Evolutionary conservation across 2,888 invertebrate genomes (phyloP), one percentile per base, ranked within the genome.

Genomic region (Fabriciana adippe): DNA sequence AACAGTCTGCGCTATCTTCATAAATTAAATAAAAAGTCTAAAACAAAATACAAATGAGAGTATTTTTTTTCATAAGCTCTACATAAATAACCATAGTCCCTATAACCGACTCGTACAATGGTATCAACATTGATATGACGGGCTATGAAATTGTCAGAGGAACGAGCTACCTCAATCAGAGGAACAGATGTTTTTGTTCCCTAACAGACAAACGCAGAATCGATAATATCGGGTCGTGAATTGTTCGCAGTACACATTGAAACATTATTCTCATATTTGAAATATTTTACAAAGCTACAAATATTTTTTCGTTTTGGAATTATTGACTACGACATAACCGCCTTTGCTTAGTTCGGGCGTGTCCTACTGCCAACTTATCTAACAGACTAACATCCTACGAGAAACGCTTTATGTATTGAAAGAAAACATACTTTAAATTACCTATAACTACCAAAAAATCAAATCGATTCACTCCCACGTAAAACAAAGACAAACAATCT

Each of bases 191-290:
- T 75, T 72, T 68, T 64, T 60, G 64, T 64, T 67, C 50, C 59
- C 60, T 72, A 75, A 70, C 70, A 72, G 66, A 68, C 67, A 71
- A 47, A 72, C 60, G 56, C 41, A 51, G 72, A 72, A 75, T 75
- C 75, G 71, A 75, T 75, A 73, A 67, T 68, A 70, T 64, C 68
- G 66, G 71, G 65, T 73, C 69, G 72, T 61, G 71, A 66, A 71
- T 71, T 73, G 71, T 74, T 73, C 57, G 66, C 68, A 53, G 41
- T 50, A 56, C 61, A 61, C 65, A 66, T 70, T 70, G 63, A 53
- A 68, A 67, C 57, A 57, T 55, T 53, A 68, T 71, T 66, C 64
- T 66, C 35, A 65, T 53, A 67, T 59, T 59, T 66, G 31, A 15
- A 53, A 50, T 51, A 14, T 15, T 51, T 50, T 51, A 16, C 31